phyloP scores from a whole-genome alignment of 2,888 invertebrate genomes.

The Trileptium ribeirensis region DNA sequence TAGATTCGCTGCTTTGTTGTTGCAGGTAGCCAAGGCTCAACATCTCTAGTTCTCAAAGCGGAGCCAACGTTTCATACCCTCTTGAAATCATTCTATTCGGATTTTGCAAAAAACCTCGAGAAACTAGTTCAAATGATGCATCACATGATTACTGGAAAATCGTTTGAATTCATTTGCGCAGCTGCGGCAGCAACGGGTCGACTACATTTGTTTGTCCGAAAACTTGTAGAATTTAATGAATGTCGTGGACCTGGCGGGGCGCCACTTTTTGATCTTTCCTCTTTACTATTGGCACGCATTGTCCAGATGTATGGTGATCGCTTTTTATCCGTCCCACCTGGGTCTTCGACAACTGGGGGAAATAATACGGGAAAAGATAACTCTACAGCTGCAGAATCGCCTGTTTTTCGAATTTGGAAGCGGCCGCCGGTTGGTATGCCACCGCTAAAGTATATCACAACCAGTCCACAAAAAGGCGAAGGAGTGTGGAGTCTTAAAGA shows the following conservation, averaged over 20 bases:
- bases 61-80: constrained; percentile 23
- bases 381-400: not conserved
- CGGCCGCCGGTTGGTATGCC: not conserved
- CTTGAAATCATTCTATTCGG: constrained; percentile 25
- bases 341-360: not conserved
- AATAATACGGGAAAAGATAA: not conserved
- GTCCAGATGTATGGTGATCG: constrained; percentile 22
- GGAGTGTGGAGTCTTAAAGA: not conserved
- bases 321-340: not conserved
- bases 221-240: constrained; percentile 17
- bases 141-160: constrained; percentile 30
- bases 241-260: not conserved
- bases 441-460: not conserved
- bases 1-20: constrained; percentile 1
- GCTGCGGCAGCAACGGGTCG: constrained; percentile 25
- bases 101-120: constrained; percentile 23
- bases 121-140: constrained; percentile 29
- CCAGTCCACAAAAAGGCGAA: not conserved
- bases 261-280: constrained; percentile 28
- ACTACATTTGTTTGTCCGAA: constrained; percentile 21
- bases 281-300: constrained; percentile 27
- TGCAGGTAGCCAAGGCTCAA: constrained; percentile 15
- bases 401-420: not conserved
- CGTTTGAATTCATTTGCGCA: constrained; percentile 33
- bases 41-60: constrained; percentile 21